Base-by-base conservation (phyloP, 2,797 vertebrate genomes). In the Gallinago nigripennis region DNA sequence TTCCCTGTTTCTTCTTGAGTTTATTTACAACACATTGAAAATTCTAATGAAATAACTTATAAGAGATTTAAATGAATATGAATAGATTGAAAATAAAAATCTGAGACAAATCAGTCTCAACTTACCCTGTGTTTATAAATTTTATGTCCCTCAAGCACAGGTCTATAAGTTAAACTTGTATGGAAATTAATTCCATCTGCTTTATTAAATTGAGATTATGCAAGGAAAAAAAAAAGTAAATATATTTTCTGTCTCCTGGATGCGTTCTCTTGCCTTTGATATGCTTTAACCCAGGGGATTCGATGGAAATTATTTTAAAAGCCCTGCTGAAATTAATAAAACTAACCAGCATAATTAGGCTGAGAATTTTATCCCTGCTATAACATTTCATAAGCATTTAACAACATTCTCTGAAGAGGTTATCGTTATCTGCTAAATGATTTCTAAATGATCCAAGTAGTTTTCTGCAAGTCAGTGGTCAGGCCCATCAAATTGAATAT, bases 281-380 rank as follows among this genome's bases (percentile, higher is more conserved):
- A 72, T 61, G n/a, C 35, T 45, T 91, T 81, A 31, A 12, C 73
- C 30, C 66, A 75, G 16, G 43, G 46, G 66, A 91, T 63, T 88
- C 8, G 48, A 66, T 48, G 33, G 46, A 85, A 95, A 92, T 83
- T 20, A 65, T 77, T 92, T 85, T 66, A 58, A 90, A 96, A 91
- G 7, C 28, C 17, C 16, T 69, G 57, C 43, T 89, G 84, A 95
- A 94, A 94, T 96, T 84, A 96, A 66, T 84, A 91, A 91, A 96
- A 78, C 58, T 83, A 96, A 86, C 89, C 20, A 12, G 30, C 16
- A 45, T 86, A 91, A 90, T 73, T 83, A 76, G 50, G 18, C 53
- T 53, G 70, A 86, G 51, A 92, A 57, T 94, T 94, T 92, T 88
- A 16, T 92, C 58, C n/a, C 23, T 69, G 35, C 39, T 88, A 23